Conservation (phyloP, 2,113 vertebrate genomes). For the Lota lota region DNA sequence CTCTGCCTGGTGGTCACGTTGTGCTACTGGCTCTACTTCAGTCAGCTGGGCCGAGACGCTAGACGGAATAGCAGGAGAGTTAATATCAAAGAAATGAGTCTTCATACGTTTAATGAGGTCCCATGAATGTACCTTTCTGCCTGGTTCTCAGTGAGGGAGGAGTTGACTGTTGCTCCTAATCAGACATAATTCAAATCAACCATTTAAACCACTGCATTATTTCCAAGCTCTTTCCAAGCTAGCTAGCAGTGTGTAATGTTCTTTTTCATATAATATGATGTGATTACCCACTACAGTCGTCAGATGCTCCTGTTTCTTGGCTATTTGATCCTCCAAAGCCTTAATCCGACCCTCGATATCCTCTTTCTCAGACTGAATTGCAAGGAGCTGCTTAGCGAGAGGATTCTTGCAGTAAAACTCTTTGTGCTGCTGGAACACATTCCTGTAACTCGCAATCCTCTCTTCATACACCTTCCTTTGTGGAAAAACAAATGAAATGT, state of each 20-base stretch:
- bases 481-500: slow-evolving; percentile 18
- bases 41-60: slow-evolving; percentile 32
- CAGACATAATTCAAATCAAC: slow-evolving; percentile 24
- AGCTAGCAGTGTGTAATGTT: neutral
- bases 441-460: slow-evolving; percentile 59
- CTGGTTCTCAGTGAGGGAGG: slow-evolving; percentile 27
- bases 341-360: slow-evolving; percentile 60
- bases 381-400: slow-evolving; percentile 60
- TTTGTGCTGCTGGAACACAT: slow-evolving; percentile 58
- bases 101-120: no score
- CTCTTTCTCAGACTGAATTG: slow-evolving; percentile 59
- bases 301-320: slow-evolving; percentile 55
- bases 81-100: slow-evolving; percentile 1
- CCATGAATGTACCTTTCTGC: slow-evolving; percentile 47
- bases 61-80: slow-evolving; percentile 2
- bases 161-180: slow-evolving; percentile 20
- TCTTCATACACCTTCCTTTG: slow-evolving; percentile 66
- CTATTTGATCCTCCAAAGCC: slow-evolving; percentile 56
- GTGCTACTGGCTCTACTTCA: slow-evolving; percentile 25
- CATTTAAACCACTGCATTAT: slow-evolving; percentile 15
- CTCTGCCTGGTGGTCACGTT: slow-evolving; percentile 9
- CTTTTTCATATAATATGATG: neutral
- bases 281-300: slow-evolving; percentile 49
- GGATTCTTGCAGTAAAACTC: slow-evolving; percentile 62
- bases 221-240: neutral